Base-by-base conservation (phyloP, 2,888 invertebrate genomes). In the Microctonus hyperodae region DNA sequence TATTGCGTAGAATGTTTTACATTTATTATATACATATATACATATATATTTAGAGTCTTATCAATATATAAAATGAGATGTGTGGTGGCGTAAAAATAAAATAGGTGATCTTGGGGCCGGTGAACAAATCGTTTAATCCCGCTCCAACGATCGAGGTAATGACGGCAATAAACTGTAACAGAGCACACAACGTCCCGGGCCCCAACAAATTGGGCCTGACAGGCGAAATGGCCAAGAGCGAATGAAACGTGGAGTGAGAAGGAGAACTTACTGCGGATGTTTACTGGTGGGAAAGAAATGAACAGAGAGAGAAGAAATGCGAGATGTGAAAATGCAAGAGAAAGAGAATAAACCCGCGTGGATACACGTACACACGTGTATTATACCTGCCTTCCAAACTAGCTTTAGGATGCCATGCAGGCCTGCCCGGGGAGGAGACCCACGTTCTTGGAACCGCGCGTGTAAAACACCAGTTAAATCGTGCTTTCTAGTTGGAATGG, bases 121-220 rank as follows among this genome's bases (percentile, higher is more conserved):
- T 64, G 75, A 79, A 77, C 79, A 78, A 81, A 82, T 80, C 81
- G 81, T 82, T 83, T 83, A 81, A 83, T 83, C 78, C 78, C 71
- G 79, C 76, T 78, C 72, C 72, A 77, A 72, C 73, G 80, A 80
- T 81, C 78, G 79, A 77, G 78, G 81, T 83, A 83, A 83, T 82
- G 83, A 83, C 75, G 78, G 78, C 80, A 76, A 81, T 83, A 83
- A 83, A 82, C 78, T 81, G 79, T 77, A 76, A 74, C 79, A 75
- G 73, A 74, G 76, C 74, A 75, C 76, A 74, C 75, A 73, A 72
- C 75, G 73, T 75, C 73, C 74, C 72, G 75, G 74, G 69, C 51
- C 73, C 76, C 75, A 78, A 80, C 77, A 81, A 82, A 82, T 82
- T 81, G 79, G 81, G 79, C 80, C 78, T 81, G 83, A 82, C 82